phyloP scores from a whole-genome alignment of 2,113 vertebrate genomes.

The Canis aureus region DNA sequence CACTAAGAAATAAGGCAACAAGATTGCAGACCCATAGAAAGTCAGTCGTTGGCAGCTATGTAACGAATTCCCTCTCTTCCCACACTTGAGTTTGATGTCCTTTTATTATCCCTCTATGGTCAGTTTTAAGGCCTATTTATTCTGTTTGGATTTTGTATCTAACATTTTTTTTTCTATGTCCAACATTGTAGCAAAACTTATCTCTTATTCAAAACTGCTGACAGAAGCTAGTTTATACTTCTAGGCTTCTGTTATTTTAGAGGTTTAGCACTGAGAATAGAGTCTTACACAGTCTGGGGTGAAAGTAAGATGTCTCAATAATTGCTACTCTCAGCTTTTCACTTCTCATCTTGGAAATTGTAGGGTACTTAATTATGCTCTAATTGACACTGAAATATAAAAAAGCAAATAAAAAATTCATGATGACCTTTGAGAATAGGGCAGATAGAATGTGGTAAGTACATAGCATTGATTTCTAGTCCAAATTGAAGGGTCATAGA shows the following conservation, averaged over 20 bases:
- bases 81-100: background rate
- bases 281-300: background rate
- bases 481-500: background rate
- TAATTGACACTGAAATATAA: background rate
- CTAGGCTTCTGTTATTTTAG: background rate
- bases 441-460: background rate
- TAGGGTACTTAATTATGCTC: background rate
- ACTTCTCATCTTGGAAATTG: background rate
- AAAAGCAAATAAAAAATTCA: conserved; percentile 36
- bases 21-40: background rate
- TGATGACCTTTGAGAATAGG: background rate
- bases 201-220: background rate
- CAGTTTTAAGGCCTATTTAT: background rate
- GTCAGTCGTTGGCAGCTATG: background rate
- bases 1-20: background rate
- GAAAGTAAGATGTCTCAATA: background rate
- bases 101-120: no score
- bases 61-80: background rate
- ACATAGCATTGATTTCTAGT: background rate
- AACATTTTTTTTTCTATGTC: background rate
- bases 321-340: background rate
- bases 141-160: background rate
- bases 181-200: background rate
- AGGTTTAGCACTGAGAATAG: background rate
- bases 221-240: background rate